Evolutionary conservation across 64 coral and sea anemone genomes (phyloP).

Genomic region (Astreopora myriophthalma): DNA sequence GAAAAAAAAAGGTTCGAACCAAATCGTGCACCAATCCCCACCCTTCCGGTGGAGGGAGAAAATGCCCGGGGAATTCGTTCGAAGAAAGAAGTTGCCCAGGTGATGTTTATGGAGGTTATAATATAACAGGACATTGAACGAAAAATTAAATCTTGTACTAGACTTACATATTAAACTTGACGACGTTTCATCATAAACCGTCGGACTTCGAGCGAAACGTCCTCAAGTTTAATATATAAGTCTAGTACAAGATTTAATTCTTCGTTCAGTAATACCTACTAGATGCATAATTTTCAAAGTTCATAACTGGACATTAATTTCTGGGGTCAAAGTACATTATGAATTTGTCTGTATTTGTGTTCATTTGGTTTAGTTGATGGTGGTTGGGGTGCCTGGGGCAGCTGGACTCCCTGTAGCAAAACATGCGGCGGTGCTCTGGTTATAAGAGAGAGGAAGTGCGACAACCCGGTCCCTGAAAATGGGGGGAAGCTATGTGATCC

Average conservation of each 20-base stretch:
- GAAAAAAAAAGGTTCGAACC: slow-evolving; percentile 48
- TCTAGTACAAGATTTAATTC: too few relatives aligned
- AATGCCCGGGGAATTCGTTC: slow-evolving; percentile 18
- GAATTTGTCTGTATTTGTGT: not conserved
- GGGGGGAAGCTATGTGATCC: slow-evolving; percentile 50
- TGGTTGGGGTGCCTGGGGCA: slow-evolving; percentile 59
- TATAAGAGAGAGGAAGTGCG: slow-evolving; percentile 35
- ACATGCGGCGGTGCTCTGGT: slow-evolving; percentile 59
- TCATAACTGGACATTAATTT: too few relatives aligned
- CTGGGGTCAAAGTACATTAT: too few relatives aligned
- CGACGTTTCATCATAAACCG: too few relatives aligned
- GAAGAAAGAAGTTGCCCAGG: slow-evolving; percentile 36
- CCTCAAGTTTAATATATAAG: too few relatives aligned
- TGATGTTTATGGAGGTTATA: not conserved
- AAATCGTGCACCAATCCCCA: slow-evolving; percentile 53
- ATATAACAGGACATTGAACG: too few relatives aligned
- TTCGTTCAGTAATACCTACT: too few relatives aligned
- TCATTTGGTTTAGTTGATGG: slow-evolving; percentile 20
- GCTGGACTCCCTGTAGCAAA: slow-evolving; percentile 56
- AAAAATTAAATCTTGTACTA: too few relatives aligned
- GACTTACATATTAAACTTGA: too few relatives aligned
- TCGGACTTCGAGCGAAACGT: too few relatives aligned
- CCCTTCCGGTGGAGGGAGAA: slow-evolving; percentile 34
- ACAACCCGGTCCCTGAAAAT: slow-evolving; percentile 34
- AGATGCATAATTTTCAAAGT: too few relatives aligned